phyloP scores from a whole-genome alignment of 2,797 vertebrate species.

The Saxicola maurus region DNA sequence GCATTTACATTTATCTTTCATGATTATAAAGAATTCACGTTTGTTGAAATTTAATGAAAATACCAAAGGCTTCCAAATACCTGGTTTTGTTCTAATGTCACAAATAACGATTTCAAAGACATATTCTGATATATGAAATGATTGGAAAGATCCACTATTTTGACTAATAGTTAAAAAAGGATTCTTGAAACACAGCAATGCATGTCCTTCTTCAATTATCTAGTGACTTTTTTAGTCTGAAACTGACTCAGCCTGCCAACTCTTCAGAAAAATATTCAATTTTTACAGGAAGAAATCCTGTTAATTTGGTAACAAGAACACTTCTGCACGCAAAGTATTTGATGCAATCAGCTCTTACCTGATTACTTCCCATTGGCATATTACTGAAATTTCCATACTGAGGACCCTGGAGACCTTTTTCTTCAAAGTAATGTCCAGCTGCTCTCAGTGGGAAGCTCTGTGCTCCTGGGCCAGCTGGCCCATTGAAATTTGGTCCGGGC shows the following conservation, averaged over 20 bases:
- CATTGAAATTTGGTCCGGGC: conserved; percentile 80
- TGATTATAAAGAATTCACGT: neutral
- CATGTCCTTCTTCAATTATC: neutral
- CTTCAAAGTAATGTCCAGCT: conserved; percentile 79
- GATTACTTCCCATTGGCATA: conserved; percentile 75
- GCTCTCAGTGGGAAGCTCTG: conserved; percentile 75
- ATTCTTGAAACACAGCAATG: neutral
- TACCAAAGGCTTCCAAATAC: neutral
- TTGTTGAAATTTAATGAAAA: neutral
- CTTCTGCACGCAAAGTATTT: neutral
- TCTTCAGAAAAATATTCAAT: neutral
- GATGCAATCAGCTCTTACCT: conserved; percentile 72
- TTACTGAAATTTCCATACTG: conserved; percentile 72
- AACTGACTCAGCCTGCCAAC: neutral
- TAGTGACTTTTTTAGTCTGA: neutral
- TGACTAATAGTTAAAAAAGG: neutral
- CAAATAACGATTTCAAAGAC: neutral
- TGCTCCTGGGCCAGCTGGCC: conserved; percentile 75
- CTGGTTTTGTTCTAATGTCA: neutral
- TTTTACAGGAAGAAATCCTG: neutral
- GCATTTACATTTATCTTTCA: neutral
- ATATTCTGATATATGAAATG: neutral
- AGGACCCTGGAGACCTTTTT: conserved; percentile 76
- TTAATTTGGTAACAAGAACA: neutral
- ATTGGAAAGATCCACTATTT: neutral